Conservation (phyloP, 1,140 invertebrate species). For the Zaprionus camerounensis region DNA sequence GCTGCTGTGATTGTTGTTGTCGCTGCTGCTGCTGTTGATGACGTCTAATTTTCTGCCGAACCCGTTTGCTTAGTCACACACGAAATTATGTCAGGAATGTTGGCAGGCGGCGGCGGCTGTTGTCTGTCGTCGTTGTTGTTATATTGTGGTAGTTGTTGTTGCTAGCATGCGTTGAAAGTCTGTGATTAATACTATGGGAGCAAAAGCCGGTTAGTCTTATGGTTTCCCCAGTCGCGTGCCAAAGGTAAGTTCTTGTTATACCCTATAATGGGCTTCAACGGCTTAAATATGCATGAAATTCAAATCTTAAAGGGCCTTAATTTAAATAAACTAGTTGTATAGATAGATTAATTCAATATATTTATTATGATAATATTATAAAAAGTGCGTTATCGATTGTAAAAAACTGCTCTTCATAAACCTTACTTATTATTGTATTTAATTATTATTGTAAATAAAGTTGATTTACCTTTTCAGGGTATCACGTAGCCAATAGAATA, state of each 20-base stretch:
- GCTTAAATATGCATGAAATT: neutral
- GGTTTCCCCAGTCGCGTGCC: constrained; percentile 64
- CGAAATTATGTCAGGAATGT: constrained; percentile 81
- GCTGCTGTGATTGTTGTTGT: constrained; percentile 36
- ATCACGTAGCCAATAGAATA: neutral
- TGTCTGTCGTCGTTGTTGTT: constrained; percentile 35
- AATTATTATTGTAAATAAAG: too few species aligned
- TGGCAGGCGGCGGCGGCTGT: constrained; percentile 48
- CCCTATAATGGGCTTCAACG: neutral
- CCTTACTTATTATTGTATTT: too few species aligned
- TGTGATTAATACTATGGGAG: constrained; percentile 61
- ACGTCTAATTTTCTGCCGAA: constrained; percentile 76
- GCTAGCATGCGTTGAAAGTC: constrained; percentile 59
- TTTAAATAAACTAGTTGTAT: neutral
- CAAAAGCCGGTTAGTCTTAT: constrained; percentile 68
- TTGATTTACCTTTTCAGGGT: neutral
- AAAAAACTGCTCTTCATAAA: too few species aligned
- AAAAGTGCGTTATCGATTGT: too few species aligned
- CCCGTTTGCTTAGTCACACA: constrained; percentile 81
- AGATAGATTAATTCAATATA: too few species aligned
- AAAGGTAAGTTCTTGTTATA: constrained; percentile 40
- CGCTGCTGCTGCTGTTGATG: constrained; percentile 57
- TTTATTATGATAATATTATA: too few species aligned
- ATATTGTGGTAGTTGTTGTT: constrained; percentile 16
- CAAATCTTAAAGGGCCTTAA: neutral